These are phyloP conservation scores for Temnothorax nylanderi DNA, from an alignment of 1,140 invertebrate genomes.

Conservation along the genomic window DNA sequence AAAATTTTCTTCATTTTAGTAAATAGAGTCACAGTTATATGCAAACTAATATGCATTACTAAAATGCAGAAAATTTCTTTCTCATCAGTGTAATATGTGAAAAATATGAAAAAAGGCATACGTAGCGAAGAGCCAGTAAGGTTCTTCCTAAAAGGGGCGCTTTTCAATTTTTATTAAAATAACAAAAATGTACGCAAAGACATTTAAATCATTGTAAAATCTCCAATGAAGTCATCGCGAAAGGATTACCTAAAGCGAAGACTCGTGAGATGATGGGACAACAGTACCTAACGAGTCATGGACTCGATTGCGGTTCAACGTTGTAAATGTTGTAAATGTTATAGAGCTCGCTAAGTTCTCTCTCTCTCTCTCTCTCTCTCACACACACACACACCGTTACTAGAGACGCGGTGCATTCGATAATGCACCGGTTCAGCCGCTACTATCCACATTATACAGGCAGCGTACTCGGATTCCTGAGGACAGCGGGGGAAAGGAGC, in stretches of 20 bases:
- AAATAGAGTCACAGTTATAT: no score
- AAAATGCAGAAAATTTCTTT: no score
- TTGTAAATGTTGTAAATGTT: background rate
- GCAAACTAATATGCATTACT: no score
- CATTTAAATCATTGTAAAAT: background rate
- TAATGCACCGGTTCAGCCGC: constrained; percentile 49
- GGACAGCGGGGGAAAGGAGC: constrained; percentile 1
- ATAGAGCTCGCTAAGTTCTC: background rate
- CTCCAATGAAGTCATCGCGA: background rate
- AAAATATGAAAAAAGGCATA: background rate
- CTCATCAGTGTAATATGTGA: no score
- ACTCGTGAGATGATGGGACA: background rate
- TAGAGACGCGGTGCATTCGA: constrained; percentile 45
- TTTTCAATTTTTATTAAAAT: background rate
- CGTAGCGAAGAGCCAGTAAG: background rate
- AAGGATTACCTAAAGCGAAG: background rate
- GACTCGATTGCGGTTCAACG: background rate
- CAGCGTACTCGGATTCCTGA: constrained; percentile 40
- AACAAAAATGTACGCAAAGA: background rate
- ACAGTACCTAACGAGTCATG: background rate
- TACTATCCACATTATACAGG: constrained; percentile 11
- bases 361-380: background rate
- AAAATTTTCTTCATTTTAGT: no score
- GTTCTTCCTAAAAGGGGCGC: background rate
- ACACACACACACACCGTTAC: constrained; percentile 13